Evolutionary conservation across 2,113 vertebrate genomes (phyloP).

Genomic region (Ceyx cyanopectus): DNA sequence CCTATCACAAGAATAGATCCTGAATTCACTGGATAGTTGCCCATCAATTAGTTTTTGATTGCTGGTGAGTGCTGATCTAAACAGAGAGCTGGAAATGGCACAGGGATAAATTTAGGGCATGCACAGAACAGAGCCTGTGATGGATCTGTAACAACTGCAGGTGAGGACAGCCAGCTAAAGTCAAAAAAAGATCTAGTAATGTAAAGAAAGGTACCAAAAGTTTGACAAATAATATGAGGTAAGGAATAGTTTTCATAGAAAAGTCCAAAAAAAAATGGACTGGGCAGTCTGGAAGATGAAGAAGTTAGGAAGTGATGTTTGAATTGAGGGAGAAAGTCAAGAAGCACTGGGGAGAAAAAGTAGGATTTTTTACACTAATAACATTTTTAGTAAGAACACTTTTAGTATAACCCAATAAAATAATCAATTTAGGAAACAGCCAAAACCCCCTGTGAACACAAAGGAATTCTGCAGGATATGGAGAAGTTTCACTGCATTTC

Average conservation of each 20-base stretch:
- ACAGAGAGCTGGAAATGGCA: neutral
- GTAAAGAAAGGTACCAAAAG: neutral
- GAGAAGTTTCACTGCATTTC: rapidly evolving
- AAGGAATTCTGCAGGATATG: neutral
- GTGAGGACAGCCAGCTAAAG: neutral
- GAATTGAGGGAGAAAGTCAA: neutral
- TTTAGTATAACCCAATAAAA: neutral
- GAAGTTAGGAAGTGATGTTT: neutral
- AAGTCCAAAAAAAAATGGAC: neutral
- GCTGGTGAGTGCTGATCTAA: rapidly evolving
- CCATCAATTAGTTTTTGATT: neutral
- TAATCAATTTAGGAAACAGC: rapidly evolving
- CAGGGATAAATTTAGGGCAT: neutral
- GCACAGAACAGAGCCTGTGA: neutral
- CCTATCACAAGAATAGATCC: neutral
- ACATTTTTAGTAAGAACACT: too few species aligned
- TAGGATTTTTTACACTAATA: neutral
- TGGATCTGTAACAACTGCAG: neutral
- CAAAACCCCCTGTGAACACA: neutral
- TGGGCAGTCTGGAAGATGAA: neutral
- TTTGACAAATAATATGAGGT: neutral
- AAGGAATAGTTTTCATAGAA: neutral
- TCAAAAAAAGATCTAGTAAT: neutral
- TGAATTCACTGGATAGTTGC: neutral
- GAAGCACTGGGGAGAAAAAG: neutral